Base-by-base conservation (phyloP, 2,888 invertebrate genomes). In the Rhingia rostrata region DNA sequence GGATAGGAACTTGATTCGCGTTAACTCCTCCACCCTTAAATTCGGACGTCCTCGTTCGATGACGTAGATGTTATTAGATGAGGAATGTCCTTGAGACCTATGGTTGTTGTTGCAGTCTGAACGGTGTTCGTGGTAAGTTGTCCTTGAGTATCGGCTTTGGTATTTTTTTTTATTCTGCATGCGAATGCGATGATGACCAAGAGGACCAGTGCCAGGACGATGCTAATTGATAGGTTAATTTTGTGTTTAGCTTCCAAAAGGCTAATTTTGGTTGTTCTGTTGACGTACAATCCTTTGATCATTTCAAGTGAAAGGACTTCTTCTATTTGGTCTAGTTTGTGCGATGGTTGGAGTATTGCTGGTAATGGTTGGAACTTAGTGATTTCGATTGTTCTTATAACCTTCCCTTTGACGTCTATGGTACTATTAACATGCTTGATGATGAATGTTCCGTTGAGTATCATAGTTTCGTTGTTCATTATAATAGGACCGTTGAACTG, bases 21-120 rank as follows among this genome's bases (percentile, higher is more conserved):
- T 53, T 53, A 53, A 53, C 53, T 53, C 33, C 33, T 53, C 33
- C 53, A 10, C 53, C 22, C 49, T 49, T 49, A 49, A 22, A 7
- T n/a, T 53, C 53, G 53, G 14, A n/a, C 53, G 53, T 53, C 53
- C 53, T 53, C 53, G 53, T 53, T 33, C 32, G 53, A 33, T 32
- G 32, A 14, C n/a, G 14, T 53, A n/a, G 53, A 53, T 35, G 53
- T 53, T 35, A 53, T 22, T 9, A 53, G 53, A 33, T 53, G 53
- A 33, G 53, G 53, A 53, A 53, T 53, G 53, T 53, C 53, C 10
- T 53, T n/a, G 33, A 53, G 33, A 6, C 53, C 53, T 14, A 53
- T 53, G 14, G 33, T 35, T 53, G 32, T 32, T n/a, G 33, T 10
- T 53, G 4, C 33, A 10, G 53, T 39, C 6, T 39, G 39, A 39